Evolutionary conservation across 1,140 invertebrate genomes (phyloP).

Genomic region (Drosophila aff.): DNA sequence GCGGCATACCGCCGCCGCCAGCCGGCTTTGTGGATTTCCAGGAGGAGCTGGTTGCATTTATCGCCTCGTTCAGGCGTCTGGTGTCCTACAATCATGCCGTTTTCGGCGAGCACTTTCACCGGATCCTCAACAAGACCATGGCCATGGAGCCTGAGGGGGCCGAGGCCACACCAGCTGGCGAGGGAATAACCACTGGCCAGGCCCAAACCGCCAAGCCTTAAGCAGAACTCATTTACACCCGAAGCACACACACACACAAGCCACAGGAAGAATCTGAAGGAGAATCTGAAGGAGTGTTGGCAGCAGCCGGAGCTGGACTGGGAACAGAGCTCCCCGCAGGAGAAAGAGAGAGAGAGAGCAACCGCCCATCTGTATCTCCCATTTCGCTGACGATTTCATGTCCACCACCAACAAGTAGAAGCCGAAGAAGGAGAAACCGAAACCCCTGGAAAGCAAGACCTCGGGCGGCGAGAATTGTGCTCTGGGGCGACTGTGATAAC

Average conservation of each 20-base stretch:
- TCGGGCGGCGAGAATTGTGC: not conserved
- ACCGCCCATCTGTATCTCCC: conserved; percentile 11
- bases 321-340: not conserved
- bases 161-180: conserved; percentile 10
- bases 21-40: conserved; percentile 71
- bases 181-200: conserved; percentile 8
- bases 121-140: conserved; percentile 45
- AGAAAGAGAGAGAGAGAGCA: not conserved
- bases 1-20: conserved; percentile 72
- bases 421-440: not conserved
- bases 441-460: not conserved
- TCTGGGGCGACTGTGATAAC: conserved; percentile 52
- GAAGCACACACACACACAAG: conserved; percentile 2
- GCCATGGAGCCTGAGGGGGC: not conserved
- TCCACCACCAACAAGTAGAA: conserved; percentile 18
- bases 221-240: not conserved
- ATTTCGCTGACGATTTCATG: conserved; percentile 6
- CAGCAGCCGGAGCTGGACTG: not conserved
- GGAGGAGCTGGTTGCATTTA: conserved; percentile 76
- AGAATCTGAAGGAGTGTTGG: conserved; percentile 7
- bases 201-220: conserved; percentile 66
- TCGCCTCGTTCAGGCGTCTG: conserved; percentile 74
- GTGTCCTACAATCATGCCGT: conserved; percentile 83
- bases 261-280: not conserved
- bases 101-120: conserved; percentile 77